Evolutionary conservation across 2,113 vertebrate species (phyloP).

Genomic region (Xerus inauris): DNA sequence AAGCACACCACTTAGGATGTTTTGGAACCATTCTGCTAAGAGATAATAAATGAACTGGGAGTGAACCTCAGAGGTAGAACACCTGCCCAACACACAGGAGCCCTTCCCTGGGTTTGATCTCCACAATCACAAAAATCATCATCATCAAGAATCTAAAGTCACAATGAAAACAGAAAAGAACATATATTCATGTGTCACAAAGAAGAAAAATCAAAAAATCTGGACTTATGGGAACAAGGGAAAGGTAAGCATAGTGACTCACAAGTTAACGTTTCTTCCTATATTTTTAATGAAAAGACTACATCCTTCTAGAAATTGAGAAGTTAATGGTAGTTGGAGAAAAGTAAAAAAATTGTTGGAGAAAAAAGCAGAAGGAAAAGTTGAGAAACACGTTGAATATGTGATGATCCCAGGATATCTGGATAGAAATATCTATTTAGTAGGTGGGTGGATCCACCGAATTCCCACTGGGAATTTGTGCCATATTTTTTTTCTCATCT

Average conservation of each 20-base stretch:
- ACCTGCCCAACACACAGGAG: neutral
- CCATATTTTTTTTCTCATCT: neutral
- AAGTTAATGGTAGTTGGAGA: neutral
- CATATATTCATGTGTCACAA: neutral
- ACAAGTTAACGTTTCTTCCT: neutral
- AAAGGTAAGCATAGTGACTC: neutral
- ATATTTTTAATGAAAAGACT: neutral
- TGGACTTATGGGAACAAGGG: neutral
- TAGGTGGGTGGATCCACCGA: neutral
- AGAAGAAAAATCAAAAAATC: neutral
- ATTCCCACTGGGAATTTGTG: neutral
- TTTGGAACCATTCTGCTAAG: neutral
- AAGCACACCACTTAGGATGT: neutral
- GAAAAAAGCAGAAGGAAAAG: neutral
- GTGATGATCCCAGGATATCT: neutral
- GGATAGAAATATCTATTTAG: neutral
- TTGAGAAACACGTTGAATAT: neutral
- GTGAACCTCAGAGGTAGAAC: neutral
- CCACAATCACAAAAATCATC: neutral
- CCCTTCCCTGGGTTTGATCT: neutral
- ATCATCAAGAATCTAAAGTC: neutral
- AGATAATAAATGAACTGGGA: neutral
- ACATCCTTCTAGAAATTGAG: neutral
- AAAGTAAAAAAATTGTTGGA: neutral
- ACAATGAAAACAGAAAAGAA: neutral